phyloP scores from a whole-genome alignment of 23 tunicate genomes.

The Trididemnum miniatum region DNA sequence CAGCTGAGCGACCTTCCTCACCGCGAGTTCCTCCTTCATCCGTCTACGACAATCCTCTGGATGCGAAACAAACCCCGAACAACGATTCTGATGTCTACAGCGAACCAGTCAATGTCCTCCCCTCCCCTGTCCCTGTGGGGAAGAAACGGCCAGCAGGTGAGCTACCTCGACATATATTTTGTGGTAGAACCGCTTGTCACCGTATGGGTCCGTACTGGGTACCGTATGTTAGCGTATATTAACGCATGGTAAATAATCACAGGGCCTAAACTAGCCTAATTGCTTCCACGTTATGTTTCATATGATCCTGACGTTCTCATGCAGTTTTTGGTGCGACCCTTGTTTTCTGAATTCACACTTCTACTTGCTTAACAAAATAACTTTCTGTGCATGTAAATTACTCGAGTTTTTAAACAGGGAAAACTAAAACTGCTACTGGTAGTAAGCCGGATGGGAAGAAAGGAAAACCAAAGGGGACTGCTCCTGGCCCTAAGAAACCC shows the following conservation, averaged over 20 bases:
- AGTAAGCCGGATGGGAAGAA: background rate
- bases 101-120: background rate
- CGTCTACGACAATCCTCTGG: constrained; percentile 33
- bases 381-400: too few species aligned
- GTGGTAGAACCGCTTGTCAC: too few species aligned
- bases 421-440: background rate
- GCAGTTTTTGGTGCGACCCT: too few species aligned
- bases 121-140: background rate
- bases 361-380: too few species aligned
- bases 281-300: too few species aligned
- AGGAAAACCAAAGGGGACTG: background rate
- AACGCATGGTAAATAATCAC: too few species aligned
- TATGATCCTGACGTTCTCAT: too few species aligned
- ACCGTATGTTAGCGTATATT: too few species aligned
- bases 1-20: background rate
- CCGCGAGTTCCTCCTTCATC: constrained; percentile 1
- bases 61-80: constrained; percentile 10
- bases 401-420: background rate
- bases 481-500: constrained; percentile 7
- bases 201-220: too few species aligned
- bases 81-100: constrained; percentile 18
- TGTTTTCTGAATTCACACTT: too few species aligned
- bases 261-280: too few species aligned
- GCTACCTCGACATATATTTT: too few species aligned
- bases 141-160: background rate